phyloP scores from a whole-genome alignment of 2,113 vertebrate genomes.

The Anhinga anhinga region DNA sequence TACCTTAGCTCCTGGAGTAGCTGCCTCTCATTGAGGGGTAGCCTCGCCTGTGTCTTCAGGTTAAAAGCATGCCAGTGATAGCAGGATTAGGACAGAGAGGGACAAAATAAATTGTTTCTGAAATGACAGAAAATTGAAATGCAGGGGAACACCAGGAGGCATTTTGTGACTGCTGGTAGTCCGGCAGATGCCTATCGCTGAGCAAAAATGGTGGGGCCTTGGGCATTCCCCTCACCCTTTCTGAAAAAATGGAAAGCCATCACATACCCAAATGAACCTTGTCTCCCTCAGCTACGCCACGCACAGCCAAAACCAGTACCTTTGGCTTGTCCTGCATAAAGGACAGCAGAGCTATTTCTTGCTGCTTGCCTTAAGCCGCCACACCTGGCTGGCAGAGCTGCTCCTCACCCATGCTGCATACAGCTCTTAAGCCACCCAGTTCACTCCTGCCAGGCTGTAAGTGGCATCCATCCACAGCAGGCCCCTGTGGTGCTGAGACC shows the following conservation, averaged over 20 bases:
- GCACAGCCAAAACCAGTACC: neutral
- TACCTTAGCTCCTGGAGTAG: neutral
- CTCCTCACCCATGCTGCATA: neutral
- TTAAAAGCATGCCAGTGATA: neutral
- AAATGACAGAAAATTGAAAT: neutral
- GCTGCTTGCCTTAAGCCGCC: neutral
- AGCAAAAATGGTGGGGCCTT: accelerated
- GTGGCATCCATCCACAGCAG: neutral
- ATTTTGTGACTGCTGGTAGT: neutral
- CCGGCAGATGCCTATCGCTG: neutral
- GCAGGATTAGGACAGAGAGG: neutral
- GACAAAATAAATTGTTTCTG: neutral
- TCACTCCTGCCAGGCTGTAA: neutral
- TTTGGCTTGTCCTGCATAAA: neutral
- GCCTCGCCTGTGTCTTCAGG: neutral
- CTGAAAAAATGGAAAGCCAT: neutral
- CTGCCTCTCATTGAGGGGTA: neutral
- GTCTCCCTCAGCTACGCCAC: neutral
- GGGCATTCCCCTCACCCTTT: neutral
- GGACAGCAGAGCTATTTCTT: neutral
- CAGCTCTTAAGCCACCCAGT: neutral
- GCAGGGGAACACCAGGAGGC: neutral
- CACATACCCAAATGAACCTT: neutral
- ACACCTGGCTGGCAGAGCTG: neutral
- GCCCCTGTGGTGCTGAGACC: neutral